Evolutionary conservation across 2,797 vertebrate species (phyloP), one percentile per base, ranked within the genome.

Genomic region (Manis crassicaudata): DNA sequence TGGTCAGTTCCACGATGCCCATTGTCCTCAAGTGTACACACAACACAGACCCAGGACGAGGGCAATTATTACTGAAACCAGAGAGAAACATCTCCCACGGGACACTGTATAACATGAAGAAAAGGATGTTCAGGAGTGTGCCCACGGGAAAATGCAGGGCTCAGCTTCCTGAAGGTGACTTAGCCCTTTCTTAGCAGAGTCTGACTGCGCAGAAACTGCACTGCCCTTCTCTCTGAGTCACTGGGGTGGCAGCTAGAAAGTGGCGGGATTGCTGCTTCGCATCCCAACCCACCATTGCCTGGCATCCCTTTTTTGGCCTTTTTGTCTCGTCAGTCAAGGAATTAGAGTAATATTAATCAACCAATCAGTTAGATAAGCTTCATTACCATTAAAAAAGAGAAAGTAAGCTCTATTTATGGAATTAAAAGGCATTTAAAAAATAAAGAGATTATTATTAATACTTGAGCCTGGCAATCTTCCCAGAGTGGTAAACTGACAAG

Each of bases 391-490:
- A 98, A 97, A 97, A 95, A 98, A 97, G 96, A 97, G 97, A 98
- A 98, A 98, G 96, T 95, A 98, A 97, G 97, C 83, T 96, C 96
- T 94, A 96, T 97, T 97, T 98, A 97, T 95, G 88, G 93, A 97
- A 98, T 98, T 98, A 97, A 95, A 98, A 98, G 43, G 89, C 95
- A 98, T 97, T 98, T 98, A 90, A 97, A 96, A 98, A 98, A 98
- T 98, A 98, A 98, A 97, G 80, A 95, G 96, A 98, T 98, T 98
- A 98, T 98, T 98, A 98, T 98, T 98, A 98, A 98, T 98, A 95
- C 93, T 97, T 89, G 97, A 98, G 94, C 92, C 50, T 98, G 98
- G 98, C 98, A 96, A 94, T 97, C 92, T 98, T 98, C 98, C 98
- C 98, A 97, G 98, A 97, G 88, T 89, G 95, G 76, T 94, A 97